Evolutionary conservation across 1,140 invertebrate species (phyloP).

Genomic region (Neoseiulus cucumeris): DNA sequence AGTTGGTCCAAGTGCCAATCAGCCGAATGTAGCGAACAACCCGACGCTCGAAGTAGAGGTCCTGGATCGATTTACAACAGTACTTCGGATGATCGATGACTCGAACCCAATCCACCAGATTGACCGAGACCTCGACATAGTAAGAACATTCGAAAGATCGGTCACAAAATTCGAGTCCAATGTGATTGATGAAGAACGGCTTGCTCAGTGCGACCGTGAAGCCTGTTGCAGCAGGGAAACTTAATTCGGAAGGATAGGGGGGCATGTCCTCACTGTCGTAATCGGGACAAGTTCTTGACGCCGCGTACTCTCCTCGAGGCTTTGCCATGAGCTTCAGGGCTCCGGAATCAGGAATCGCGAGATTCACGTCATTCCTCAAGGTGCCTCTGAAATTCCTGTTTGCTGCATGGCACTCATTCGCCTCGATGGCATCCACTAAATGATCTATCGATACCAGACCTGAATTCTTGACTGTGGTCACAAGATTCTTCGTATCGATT

Average conservation of each 20-base stretch:
- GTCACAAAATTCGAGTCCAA: conserved; percentile 83
- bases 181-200: conserved; percentile 27
- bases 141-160: conserved; percentile 72
- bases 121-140: conserved; percentile 85
- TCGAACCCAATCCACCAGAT: conserved; percentile 80
- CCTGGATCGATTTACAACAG: conserved; percentile 87
- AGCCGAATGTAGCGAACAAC: conserved; percentile 71
- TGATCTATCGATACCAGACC: conserved; percentile 63
- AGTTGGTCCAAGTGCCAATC: conserved; percentile 48
- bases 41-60: conserved; percentile 67
- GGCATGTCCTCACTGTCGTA: too few relatives aligned
- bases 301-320: conserved; percentile 56
- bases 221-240: too few relatives aligned
- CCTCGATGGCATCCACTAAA: conserved; percentile 79
- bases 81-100: conserved; percentile 77
- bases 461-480: conserved; percentile 65
- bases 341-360: conserved; percentile 52
- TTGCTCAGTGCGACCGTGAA: too few relatives aligned
- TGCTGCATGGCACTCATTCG: conserved; percentile 43
- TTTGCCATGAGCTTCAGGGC: conserved; percentile 67
- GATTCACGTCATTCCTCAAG: conserved; percentile 59
- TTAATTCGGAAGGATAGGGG: too few relatives aligned
- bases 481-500: conserved; percentile 62
- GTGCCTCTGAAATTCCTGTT: conserved; percentile 49
- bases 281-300: too few relatives aligned